These are phyloP conservation scores for Homarus gammarus DNA, from an alignment of 2,888 invertebrate genomes.

Conservation along the genomic window DNA sequence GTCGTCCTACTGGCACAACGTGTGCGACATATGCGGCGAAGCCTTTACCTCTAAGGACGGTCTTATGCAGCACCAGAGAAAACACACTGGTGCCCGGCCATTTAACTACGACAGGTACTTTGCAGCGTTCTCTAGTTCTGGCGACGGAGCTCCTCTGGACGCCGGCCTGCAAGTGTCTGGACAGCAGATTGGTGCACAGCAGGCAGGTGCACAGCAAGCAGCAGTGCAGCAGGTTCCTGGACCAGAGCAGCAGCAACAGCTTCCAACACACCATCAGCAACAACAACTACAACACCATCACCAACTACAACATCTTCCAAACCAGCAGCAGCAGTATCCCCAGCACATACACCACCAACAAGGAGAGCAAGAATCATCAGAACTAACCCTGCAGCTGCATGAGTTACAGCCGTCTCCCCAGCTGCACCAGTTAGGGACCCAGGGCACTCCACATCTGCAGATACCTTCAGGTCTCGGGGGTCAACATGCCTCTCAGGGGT, in stretches of 20 bases:
- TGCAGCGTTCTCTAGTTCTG: conserved; percentile 48
- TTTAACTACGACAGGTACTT: conserved; percentile 62
- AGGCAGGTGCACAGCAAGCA: conserved; percentile 18
- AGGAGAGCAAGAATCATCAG: conserved; percentile 24
- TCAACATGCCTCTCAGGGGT: conserved; percentile 26
- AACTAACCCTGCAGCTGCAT: conserved; percentile 42
- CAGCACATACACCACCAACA: conserved; percentile 24
- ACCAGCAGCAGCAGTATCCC: conserved; percentile 28
- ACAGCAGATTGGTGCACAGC: conserved; percentile 19
- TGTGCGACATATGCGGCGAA: conserved; percentile 59
- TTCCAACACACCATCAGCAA: conserved; percentile 44
- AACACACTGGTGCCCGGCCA: conserved; percentile 56
- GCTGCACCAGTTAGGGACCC: conserved; percentile 40
- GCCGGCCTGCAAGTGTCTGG: conserved; percentile 26
- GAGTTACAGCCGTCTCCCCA: conserved; percentile 65
- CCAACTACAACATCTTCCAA: conserved; percentile 5
- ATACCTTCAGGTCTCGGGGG: conserved; percentile 17
- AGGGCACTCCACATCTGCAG: conserved; percentile 20
- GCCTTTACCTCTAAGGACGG: conserved; percentile 65
- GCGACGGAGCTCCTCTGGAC: not conserved
- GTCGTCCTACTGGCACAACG: conserved; percentile 59
- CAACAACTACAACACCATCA: conserved; percentile 27
- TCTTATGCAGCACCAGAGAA: conserved; percentile 59
- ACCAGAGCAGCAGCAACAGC: conserved; percentile 40
- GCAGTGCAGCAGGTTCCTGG: conserved; percentile 18